Conservation (phyloP, 2,888 invertebrate species). For the Nemoura dubitans region DNA sequence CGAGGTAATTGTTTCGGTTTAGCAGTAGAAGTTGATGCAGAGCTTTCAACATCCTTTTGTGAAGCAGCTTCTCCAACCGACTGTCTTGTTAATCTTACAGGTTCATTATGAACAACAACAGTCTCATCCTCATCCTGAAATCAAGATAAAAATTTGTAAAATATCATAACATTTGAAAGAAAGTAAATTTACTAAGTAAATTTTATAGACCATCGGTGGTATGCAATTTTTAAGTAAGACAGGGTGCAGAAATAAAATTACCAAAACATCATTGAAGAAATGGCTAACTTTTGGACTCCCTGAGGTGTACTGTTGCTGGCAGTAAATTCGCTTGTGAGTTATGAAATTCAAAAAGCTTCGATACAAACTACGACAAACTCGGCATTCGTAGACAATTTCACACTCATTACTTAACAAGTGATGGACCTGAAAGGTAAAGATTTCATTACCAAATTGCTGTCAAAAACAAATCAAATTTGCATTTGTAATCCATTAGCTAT, state of each 20-base stretch:
- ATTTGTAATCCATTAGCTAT: too few relatives aligned
- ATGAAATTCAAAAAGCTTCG: conserved; percentile 88
- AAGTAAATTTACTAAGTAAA: not conserved
- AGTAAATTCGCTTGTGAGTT: conserved; percentile 88
- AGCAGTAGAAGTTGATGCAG: not conserved
- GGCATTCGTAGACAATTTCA: conserved; percentile 89
- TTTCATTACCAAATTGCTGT: conserved; percentile 42
- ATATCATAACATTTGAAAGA: not conserved
- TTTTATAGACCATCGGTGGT: not conserved
- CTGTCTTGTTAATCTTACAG: conserved; percentile 8
- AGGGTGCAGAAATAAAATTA: conserved; percentile 3
- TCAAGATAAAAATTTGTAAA: not conserved
- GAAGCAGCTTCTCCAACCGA: not conserved
- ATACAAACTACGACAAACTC: conserved; percentile 85
- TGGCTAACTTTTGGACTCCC: conserved; percentile 44
- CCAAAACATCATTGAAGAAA: conserved; percentile 63
- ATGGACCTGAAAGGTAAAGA: conserved; percentile 69
- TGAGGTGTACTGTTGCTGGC: conserved; percentile 66
- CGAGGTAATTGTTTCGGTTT: conserved; percentile 34
- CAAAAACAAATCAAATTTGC: conserved; percentile 32
- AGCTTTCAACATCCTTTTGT: not conserved
- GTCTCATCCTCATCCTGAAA: conserved; percentile 32
- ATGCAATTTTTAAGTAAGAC: not conserved
- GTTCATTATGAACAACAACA: conserved; percentile 17
- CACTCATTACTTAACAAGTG: conserved; percentile 82